These are phyloP conservation scores for Tachyglossus aculeatus DNA, from an alignment of 2,797 vertebrate species.

Conservation along the genomic window DNA sequence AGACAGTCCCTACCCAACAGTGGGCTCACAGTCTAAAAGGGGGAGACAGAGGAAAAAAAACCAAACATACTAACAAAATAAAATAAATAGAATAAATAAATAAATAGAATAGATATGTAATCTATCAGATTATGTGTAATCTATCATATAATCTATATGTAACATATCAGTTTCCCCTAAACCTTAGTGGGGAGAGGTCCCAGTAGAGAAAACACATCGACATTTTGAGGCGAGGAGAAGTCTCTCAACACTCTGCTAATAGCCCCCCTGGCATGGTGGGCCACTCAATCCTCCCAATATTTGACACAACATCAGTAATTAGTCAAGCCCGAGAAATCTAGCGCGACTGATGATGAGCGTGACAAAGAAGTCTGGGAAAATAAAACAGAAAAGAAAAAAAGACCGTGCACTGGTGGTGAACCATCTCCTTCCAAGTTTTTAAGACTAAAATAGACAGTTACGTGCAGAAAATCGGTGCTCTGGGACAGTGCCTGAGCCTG, in stretches of 20 bases:
- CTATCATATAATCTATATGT: too few relatives aligned
- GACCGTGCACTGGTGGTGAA: not conserved
- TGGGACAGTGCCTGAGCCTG: too few relatives aligned
- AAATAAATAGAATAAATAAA: too few relatives aligned
- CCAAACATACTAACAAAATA: too few relatives aligned
- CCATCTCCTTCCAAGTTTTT: not conserved
- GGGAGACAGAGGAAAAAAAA: too few relatives aligned
- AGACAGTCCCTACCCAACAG: too few relatives aligned
- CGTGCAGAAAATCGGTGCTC: not conserved
- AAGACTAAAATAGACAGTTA: not conserved
- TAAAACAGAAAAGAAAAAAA: not conserved
- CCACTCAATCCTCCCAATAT: not conserved
- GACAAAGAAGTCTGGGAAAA: not conserved
- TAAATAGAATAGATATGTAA: too few relatives aligned
- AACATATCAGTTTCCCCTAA: too few relatives aligned
- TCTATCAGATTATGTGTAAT: too few relatives aligned
- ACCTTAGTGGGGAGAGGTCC: not conserved
- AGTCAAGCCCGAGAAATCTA: not conserved
- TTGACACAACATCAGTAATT: conserved; percentile 5
- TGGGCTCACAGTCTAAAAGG: too few relatives aligned
- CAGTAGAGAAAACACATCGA: not conserved
- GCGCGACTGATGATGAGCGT: not conserved
- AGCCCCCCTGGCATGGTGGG: not conserved
- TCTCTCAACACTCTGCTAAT: not conserved
- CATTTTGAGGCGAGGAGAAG: not conserved